Conservation (phyloP, 2,113 vertebrate species). For the Holacanthus passer region DNA sequence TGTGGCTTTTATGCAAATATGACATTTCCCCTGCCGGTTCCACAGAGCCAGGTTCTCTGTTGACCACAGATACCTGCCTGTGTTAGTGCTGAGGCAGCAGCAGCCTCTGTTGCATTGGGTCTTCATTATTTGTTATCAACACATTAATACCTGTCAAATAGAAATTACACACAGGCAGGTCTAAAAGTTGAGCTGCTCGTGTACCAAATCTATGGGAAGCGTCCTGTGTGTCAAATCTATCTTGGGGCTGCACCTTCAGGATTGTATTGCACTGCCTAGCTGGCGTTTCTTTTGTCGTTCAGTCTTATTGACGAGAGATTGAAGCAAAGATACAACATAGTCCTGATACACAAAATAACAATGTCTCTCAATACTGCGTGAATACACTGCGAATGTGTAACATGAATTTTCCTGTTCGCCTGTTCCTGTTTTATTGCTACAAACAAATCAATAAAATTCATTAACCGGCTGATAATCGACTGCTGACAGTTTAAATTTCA, state of each 20-base stretch:
- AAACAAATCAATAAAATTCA: neutral
- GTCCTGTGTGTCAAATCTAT: constrained; percentile 43
- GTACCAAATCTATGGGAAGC: constrained; percentile 30
- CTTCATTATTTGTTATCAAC: constrained; percentile 72
- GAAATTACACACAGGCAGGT: constrained; percentile 61
- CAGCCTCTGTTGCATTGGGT: constrained; percentile 50
- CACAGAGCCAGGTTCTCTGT: constrained; percentile 66
- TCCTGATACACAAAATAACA: constrained; percentile 9
- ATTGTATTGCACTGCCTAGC: constrained; percentile 39
- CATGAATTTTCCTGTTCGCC: neutral
- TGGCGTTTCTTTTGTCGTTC: constrained; percentile 29
- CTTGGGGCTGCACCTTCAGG: constrained; percentile 48
- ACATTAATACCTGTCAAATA: constrained; percentile 69
- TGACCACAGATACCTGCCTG: constrained; percentile 72
- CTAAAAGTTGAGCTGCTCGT: constrained; percentile 50
- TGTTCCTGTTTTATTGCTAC: neutral
- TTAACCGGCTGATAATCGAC: neutral
- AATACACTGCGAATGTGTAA: neutral
- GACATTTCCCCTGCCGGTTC: constrained; percentile 74
- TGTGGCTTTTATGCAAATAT: constrained; percentile 80
- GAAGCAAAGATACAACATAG: neutral
- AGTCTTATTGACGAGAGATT: constrained; percentile 24
- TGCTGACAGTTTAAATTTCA: neutral
- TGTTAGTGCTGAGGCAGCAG: constrained; percentile 71
- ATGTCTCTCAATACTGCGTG: neutral